These are phyloP conservation scores for Oenanthe oenanthe DNA, from an alignment of 2,113 vertebrate species.

Conservation along the genomic window DNA sequence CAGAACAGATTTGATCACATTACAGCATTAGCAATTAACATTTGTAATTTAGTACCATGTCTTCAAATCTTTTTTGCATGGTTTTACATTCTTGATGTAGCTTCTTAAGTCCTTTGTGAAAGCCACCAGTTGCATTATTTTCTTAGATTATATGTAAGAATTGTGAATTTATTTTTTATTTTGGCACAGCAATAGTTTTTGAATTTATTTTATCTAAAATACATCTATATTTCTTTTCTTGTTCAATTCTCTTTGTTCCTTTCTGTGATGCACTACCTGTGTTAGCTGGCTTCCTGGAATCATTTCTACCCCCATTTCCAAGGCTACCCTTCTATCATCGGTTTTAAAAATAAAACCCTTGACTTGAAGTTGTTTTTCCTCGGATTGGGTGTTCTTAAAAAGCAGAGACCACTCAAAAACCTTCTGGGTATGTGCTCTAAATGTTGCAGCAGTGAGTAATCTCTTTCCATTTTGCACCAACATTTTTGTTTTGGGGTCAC, in stretches of 20 bases:
- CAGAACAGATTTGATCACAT: constrained; percentile 8
- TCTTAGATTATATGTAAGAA: background rate
- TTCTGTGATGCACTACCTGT: background rate
- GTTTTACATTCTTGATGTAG: background rate
- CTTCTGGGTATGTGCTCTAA: background rate
- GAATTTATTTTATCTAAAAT: background rate
- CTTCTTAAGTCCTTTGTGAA: background rate
- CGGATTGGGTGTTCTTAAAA: background rate
- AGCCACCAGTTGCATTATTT: background rate
- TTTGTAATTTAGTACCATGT: background rate
- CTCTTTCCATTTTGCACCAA: background rate
- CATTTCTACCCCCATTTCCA: background rate
- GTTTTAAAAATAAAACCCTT: background rate
- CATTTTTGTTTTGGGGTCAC: background rate
- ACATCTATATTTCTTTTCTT: background rate
- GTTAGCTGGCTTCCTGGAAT: background rate
- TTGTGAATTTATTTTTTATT: background rate
- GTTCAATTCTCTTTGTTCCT: background rate
- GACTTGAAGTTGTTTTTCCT: background rate
- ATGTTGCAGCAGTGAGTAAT: background rate
- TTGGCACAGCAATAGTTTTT: background rate
- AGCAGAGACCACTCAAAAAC: background rate
- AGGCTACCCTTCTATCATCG: accelerated
- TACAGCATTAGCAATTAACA: constrained; percentile 19
- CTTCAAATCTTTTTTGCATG: background rate